Base-by-base conservation (phyloP, 2,113 vertebrate species). In the Setophaga coronata region DNA sequence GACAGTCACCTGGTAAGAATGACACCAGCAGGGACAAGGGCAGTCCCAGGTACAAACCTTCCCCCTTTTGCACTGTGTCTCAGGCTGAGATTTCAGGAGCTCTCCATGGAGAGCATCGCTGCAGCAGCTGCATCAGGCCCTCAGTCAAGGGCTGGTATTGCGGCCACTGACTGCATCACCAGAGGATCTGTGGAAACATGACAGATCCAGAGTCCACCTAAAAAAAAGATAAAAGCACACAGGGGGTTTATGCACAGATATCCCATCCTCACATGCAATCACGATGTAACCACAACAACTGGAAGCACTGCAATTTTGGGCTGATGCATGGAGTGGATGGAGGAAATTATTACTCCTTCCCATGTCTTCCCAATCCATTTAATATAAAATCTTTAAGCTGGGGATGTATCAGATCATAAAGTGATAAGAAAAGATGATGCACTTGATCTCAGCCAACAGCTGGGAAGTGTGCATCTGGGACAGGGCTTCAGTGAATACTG, bases 91-190 rank as follows among this genome's bases (percentile, higher is more conserved):
- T 66, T 78, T 85, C n/a, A 38, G 19, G 28, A 66, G 18, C 18
- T 29, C 14, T 87, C 9, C 4, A 0, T n/a, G 51, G 31, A 48
- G 11, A 84, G 1, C 29, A 9, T 5, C 58, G 12, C 12, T 81
- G 24, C 54, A 70, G n/a, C 29, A 20, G 14, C 62, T 77, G 47
- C 66, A 45, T 45, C 51, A 62, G 10, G 9, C 8, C 12, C 67
- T 57, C 20, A 42, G 50, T 0, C 0, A 1, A 6, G 4, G 9
- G 7, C 3, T 51, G 40, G 17, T 3, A 0, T 2, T 76, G 34
- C 51, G 57, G 18, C 34, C 8, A 1, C 9, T 29, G 10, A 31
- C 19, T 69, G 13, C 13, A 31, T 24, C 21, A 45, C 19, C 67
- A 77, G 40, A 60, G 51, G 36, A 24, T 36, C 26, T 51, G 12